Conservation (phyloP, 2,113 vertebrate species). For the Aspiorhynchus laticeps region DNA sequence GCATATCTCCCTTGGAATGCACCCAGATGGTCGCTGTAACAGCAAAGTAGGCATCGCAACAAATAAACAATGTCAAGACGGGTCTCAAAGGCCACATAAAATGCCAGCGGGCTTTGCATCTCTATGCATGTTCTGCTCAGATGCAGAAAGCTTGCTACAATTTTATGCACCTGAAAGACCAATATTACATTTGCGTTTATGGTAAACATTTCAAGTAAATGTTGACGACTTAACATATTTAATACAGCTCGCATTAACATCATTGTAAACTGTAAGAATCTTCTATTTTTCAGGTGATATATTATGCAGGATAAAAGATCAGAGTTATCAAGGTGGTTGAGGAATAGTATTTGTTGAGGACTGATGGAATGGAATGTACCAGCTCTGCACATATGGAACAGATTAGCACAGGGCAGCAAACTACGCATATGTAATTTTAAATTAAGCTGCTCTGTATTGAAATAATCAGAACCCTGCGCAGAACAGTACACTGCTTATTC, state of each 20-base stretch:
- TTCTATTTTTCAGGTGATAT: not conserved
- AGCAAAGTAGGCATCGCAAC: slow-evolving; percentile 52
- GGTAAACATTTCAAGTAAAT: not conserved
- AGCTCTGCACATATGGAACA: slow-evolving; percentile 55
- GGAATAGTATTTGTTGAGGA: not conserved
- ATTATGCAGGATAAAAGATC: not conserved
- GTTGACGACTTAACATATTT: not conserved
- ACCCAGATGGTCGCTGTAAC: slow-evolving; percentile 48
- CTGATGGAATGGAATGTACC: slow-evolving; percentile 13
- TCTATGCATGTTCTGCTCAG: not conserved
- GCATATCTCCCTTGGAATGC: slow-evolving; percentile 48
- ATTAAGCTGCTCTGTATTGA: slow-evolving; percentile 41
- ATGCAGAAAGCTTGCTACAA: not conserved
- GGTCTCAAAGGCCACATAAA: slow-evolving; percentile 29
- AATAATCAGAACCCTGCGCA: slow-evolving; percentile 5
- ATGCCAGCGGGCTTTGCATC: not conserved
- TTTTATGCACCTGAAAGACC: not conserved
- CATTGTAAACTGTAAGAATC: not conserved
- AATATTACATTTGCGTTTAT: not conserved
- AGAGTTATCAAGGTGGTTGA: not conserved
- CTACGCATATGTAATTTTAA: slow-evolving; percentile 44
- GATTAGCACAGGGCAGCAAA: slow-evolving; percentile 43
- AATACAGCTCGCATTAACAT: not conserved
- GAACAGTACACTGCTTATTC: slow-evolving; percentile 37
- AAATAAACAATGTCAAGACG: slow-evolving; percentile 44